These are phyloP conservation scores for Yponomeuta cagnagella DNA, from an alignment of 2,888 invertebrate species.

Conservation along the genomic window DNA sequence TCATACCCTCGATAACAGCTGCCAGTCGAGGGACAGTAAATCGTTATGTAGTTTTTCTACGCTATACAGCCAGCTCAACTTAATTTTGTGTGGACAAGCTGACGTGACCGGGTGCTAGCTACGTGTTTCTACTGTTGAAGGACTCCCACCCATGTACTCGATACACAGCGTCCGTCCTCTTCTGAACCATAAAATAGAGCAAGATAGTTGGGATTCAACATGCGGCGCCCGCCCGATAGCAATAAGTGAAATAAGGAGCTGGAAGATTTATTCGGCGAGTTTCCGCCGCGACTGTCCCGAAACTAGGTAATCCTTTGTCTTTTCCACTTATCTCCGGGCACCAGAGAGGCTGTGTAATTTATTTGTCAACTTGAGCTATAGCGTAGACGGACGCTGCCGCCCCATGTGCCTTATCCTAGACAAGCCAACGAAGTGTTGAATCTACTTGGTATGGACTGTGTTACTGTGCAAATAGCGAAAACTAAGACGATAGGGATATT, in stretches of 20 bases:
- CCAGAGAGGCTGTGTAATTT: conserved; percentile 1
- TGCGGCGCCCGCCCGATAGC: background rate
- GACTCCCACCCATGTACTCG: background rate
- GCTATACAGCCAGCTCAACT: background rate
- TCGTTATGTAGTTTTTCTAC: background rate
- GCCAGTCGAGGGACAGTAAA: background rate
- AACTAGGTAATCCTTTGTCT: conserved; percentile 50
- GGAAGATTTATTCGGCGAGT: conserved; percentile 1
- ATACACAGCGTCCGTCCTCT: background rate
- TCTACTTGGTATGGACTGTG: too few relatives aligned
- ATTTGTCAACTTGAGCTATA: conserved; percentile 2
- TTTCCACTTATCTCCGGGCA: conserved; percentile 16
- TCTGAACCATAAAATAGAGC: background rate
- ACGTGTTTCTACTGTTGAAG: conserved; percentile 20
- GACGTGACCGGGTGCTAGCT: conserved; percentile 27
- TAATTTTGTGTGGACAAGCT: conserved; percentile 31
- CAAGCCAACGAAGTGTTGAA: background rate
- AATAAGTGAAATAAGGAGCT: conserved; percentile 3
- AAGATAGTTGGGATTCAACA: background rate
- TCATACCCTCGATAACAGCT: background rate
- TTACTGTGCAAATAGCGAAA: too few relatives aligned
- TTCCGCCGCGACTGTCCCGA: conserved; percentile 19
- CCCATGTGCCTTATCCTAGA: background rate
- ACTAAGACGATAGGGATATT: too few relatives aligned
- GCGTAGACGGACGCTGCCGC: background rate